Percentiles rank a stretch among this genome's conserved stretches.
Evolutionary conservation across 2,888 invertebrate genomes (phyloP).

Genomic region (Trichopoda pennipes): DNA sequence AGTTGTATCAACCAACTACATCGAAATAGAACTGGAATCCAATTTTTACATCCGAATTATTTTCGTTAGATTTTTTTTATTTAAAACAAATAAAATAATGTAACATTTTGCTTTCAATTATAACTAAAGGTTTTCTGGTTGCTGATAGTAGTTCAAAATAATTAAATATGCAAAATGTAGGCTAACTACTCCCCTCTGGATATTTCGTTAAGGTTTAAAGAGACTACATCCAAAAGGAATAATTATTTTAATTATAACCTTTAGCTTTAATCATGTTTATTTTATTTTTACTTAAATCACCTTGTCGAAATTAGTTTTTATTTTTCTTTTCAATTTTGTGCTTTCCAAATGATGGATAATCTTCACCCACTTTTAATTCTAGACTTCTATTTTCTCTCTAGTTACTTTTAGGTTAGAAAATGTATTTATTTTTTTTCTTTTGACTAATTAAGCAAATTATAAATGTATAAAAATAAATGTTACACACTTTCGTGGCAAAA

Average conservation of each 20-base stretch:
- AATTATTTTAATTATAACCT: constrained; percentile 68
- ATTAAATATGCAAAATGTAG: constrained; percentile 33
- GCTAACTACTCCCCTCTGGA: constrained; percentile 44
- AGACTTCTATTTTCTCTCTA: not conserved
- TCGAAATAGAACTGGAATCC: too few relatives aligned
- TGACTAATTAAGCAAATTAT: constrained; percentile 65
- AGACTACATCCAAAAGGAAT: constrained; percentile 39
- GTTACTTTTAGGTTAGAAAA: constrained; percentile 30
- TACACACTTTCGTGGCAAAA: constrained; percentile 6
- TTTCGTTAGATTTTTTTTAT: not conserved
- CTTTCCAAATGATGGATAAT: constrained; percentile 34
- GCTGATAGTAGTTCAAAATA: constrained; percentile 16
- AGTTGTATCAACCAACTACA: too few relatives aligned
- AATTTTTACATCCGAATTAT: not conserved
- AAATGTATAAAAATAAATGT: constrained; percentile 48
- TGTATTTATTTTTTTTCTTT: constrained; percentile 26
- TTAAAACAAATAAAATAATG: not conserved
- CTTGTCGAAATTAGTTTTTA: constrained; percentile 40
- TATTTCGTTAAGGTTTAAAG: not conserved
- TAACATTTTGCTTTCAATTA: constrained; percentile 31
- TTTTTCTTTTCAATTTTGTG: constrained; percentile 3
- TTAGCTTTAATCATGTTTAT: not conserved
- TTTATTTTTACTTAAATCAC: constrained; percentile 44
- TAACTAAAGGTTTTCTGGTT: not conserved
- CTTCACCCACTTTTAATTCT: constrained; percentile 38